These are phyloP conservation scores for Leptopilina boulardi DNA, from an alignment of 1,140 invertebrate species.

Conservation along the genomic window DNA sequence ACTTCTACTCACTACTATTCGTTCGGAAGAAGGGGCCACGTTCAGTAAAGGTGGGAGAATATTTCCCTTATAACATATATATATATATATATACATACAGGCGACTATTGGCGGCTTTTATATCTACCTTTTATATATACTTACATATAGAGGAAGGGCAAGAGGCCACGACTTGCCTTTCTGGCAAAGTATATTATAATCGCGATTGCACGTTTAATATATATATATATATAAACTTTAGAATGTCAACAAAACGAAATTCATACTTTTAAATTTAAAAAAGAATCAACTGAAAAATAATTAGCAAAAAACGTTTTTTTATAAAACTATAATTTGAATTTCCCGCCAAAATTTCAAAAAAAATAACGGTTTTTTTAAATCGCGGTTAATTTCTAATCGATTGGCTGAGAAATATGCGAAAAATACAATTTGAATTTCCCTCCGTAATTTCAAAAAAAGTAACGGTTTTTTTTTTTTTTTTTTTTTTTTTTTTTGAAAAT, in stretches of 20 bases:
- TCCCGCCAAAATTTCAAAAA: too few species aligned
- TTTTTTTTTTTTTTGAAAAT: too few species aligned
- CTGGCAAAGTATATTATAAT: not conserved
- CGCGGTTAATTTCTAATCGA: too few species aligned
- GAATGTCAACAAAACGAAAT: constrained; percentile 11
- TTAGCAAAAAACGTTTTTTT: too few species aligned
- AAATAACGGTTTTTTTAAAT: too few species aligned
- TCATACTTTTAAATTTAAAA: not conserved
- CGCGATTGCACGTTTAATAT: not conserved
- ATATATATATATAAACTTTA: not conserved
- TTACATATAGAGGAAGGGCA: constrained; percentile 1
- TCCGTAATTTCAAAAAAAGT: too few species aligned
- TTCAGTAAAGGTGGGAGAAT: constrained; percentile 11
- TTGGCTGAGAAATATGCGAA: too few species aligned
- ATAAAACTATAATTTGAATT: not conserved
- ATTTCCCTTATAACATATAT: constrained; percentile 29
- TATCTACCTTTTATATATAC: too few species aligned
- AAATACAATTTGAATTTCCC: too few species aligned
- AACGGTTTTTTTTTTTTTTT: too few species aligned
- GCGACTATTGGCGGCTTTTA: constrained; percentile 26
- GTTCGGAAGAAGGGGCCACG: constrained; percentile 9
- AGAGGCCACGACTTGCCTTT: constrained; percentile 20
- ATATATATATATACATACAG: constrained; percentile 11
- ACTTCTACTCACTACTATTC: not conserved
- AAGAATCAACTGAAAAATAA: not conserved